Evolutionary conservation across 2,888 invertebrate species (phyloP).

Genomic region (Chaitophorus viminalis): DNA sequence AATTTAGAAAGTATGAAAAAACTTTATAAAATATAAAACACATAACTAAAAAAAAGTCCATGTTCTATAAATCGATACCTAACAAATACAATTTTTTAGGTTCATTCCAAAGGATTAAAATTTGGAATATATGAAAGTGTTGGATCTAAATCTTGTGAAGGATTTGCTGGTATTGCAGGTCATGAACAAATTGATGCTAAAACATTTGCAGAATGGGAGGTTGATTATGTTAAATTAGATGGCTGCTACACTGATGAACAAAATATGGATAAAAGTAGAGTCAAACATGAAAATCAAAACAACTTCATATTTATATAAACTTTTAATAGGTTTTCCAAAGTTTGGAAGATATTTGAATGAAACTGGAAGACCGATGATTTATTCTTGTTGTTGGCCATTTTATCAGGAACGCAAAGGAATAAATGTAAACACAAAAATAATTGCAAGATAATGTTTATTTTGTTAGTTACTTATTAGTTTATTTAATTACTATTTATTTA

Average conservation of each 20-base stretch:
- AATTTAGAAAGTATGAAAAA: no score
- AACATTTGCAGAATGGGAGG: constrained; percentile 72
- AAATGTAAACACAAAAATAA: constrained; percentile 64
- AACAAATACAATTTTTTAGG: constrained; percentile 66
- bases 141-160: constrained; percentile 72
- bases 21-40: no score
- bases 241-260: constrained; percentile 71
- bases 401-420: constrained; percentile 68
- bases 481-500: neutral
- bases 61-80: no score
- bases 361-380: constrained; percentile 72
- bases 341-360: constrained; percentile 70
- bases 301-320: neutral
- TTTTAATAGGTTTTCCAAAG: constrained; percentile 69
- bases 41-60: neutral
- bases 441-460: neutral
- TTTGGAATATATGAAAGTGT: constrained; percentile 74
- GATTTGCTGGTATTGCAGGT: constrained; percentile 70
- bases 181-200: constrained; percentile 70
- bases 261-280: constrained; percentile 65
- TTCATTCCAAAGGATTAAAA: constrained; percentile 71
- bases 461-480: neutral
- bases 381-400: constrained; percentile 73
- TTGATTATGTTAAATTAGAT: constrained; percentile 73
- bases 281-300: constrained; percentile 12